A percentile compares a stretch with the other conserved stretches of the same genome.
Evolutionary conservation across 2,888 invertebrate species (phyloP).

Genomic region (Lasioglossum vierecki): DNA sequence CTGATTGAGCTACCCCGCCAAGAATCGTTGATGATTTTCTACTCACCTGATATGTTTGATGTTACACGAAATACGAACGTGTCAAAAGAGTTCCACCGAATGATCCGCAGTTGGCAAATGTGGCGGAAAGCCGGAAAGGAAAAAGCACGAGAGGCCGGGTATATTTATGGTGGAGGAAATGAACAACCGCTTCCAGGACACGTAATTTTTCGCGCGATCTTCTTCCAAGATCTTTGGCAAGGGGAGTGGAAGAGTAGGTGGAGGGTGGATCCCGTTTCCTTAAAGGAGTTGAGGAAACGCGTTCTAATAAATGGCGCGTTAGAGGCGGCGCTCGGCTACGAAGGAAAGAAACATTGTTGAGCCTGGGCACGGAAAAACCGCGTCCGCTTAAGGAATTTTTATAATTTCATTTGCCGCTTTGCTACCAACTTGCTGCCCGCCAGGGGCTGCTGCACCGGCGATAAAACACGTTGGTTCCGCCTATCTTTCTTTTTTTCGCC

Average conservation of each 20-base stretch:
- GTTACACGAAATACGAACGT: not conserved
- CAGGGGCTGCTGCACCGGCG: not conserved
- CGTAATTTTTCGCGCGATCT: constrained; percentile 21
- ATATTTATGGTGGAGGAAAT: constrained; percentile 29
- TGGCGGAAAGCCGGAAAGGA: constrained; percentile 39
- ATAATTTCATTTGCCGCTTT: constrained; percentile 40
- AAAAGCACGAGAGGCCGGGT: constrained; percentile 15
- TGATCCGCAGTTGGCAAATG: constrained; percentile 59
- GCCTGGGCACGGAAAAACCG: not conserved
- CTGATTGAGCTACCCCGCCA: not conserved
- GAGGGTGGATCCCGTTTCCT: constrained; percentile 27
- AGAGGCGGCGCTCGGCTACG: constrained; percentile 11
- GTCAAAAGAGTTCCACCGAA: not conserved
- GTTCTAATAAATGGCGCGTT: constrained; percentile 43
- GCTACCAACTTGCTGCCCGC: constrained; percentile 12
- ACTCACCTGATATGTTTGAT: too few relatives aligned
- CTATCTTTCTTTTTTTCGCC: not conserved
- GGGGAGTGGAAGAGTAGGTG: not conserved
- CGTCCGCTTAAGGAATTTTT: constrained; percentile 41
- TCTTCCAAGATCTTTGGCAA: not conserved
- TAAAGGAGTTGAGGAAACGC: constrained; percentile 32
- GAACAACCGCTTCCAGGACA: constrained; percentile 7
- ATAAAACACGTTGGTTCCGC: not conserved
- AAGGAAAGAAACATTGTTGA: constrained; percentile 18
- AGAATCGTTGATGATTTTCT: not conserved